Percentiles rank a stretch among this genome's conserved stretches.
Conservation (phyloP, 2,888 invertebrate genomes). For the Diaphora mendica region DNA sequence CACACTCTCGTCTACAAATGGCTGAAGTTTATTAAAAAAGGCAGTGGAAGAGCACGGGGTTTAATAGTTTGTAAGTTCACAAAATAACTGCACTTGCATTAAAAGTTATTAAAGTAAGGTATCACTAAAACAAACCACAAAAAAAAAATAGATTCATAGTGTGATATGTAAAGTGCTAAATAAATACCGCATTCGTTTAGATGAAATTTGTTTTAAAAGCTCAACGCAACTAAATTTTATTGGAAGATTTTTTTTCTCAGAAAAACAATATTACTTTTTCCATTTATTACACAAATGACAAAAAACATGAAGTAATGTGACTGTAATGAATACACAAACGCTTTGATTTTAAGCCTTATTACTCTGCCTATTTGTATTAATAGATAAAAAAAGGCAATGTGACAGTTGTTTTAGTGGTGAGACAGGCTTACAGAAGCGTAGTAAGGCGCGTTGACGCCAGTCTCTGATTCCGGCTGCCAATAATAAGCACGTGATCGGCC, state of each 20-base stretch:
- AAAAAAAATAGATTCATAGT: neutral
- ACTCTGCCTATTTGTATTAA: conserved; percentile 1
- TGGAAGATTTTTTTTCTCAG: neutral
- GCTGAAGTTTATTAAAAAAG: neutral
- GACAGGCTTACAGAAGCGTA: conserved; percentile 42
- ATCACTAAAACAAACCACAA: neutral
- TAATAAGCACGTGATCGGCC: conserved; percentile 79
- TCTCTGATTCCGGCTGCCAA: conserved; percentile 79
- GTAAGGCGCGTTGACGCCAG: conserved; percentile 68
- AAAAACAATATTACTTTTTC: neutral
- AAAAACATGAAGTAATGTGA: neutral
- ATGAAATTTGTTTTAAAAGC: neutral
- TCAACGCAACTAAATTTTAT: neutral
- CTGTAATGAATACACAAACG: neutral
- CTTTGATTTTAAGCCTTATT: conserved; percentile 1
- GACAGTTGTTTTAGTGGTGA: conserved; percentile 48
- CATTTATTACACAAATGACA: neutral
- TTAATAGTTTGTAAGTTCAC: neutral
- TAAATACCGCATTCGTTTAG: neutral
- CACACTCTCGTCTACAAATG: neutral
- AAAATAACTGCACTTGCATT: too few relatives aligned
- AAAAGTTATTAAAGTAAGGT: neutral
- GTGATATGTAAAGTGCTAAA: neutral
- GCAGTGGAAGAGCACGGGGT: neutral
- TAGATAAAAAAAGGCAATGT: conserved; percentile 24